These are phyloP conservation scores for Pongo abelii DNA, from an alignment of 2,113 vertebrate species.

Conservation along the genomic window DNA sequence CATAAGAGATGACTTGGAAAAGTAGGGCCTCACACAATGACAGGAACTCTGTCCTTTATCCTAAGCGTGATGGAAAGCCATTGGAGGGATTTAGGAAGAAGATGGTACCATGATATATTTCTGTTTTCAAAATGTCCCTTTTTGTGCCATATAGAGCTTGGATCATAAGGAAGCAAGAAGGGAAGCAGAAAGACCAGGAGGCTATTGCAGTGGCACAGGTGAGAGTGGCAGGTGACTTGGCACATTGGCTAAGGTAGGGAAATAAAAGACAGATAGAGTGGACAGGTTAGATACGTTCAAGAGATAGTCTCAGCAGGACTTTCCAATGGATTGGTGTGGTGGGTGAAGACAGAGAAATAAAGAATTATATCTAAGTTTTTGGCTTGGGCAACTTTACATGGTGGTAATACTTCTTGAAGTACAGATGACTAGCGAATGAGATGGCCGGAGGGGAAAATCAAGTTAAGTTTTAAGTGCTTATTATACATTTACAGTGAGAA, in stretches of 20 bases:
- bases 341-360: not conserved
- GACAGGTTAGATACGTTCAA: not conserved
- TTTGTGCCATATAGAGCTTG: not conserved
- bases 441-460: not conserved
- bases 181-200: not conserved
- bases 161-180: not conserved
- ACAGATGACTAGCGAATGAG: not conserved
- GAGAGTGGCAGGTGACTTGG: not conserved
- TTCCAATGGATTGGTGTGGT: not conserved
- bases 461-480: not conserved
- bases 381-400: not conserved
- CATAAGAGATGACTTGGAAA: not conserved
- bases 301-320: not conserved
- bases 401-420: not conserved
- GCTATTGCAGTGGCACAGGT: not conserved
- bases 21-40: not conserved
- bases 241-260: fast-evolving
- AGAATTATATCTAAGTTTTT: not conserved
- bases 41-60: not conserved
- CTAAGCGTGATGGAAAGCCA: not conserved
- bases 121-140: not conserved
- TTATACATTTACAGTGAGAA: not conserved
- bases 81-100: not conserved
- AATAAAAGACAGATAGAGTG: not conserved
- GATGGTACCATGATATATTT: not conserved